phyloP scores from a whole-genome alignment of 2,888 invertebrate species.

The Ormyrus rosae region DNA sequence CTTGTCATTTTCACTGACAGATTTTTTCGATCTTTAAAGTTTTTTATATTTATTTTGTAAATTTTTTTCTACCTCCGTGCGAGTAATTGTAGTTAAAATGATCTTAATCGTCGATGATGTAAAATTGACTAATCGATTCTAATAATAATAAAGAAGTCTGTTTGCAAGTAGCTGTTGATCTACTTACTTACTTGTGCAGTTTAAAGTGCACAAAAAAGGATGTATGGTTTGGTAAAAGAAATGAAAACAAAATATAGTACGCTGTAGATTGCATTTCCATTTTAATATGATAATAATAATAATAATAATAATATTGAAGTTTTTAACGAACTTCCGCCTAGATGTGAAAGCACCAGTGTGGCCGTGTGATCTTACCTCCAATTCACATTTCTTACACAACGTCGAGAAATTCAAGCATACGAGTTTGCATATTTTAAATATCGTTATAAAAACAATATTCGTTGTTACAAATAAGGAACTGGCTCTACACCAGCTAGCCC shows the following conservation, averaged over 20 bases:
- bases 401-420: conserved; percentile 37
- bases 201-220: conserved; percentile 4
- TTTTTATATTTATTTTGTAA: conserved; percentile 21
- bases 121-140: conserved; percentile 50
- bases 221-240: conserved; percentile 31
- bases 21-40: conserved; percentile 4
- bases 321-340: conserved; percentile 35
- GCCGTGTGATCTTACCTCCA: conserved; percentile 31
- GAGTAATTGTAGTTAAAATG: conserved; percentile 44
- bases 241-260: conserved; percentile 29
- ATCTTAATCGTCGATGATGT: conserved; percentile 53
- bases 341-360: conserved; percentile 39
- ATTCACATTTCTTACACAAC: conserved; percentile 25
- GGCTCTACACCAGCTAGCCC: background rate
- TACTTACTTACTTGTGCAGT: conserved; percentile 31
- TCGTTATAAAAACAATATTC: conserved; percentile 36
- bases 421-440: conserved; percentile 30
- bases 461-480: conserved; percentile 30
- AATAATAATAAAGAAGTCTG: conserved; percentile 48
- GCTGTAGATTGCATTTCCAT: conserved; percentile 46
- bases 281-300: conserved; percentile 53
- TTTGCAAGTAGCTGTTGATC: conserved; percentile 41
- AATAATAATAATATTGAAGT: conserved; percentile 45
- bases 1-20: background rate
- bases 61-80: conserved; percentile 45